Evolutionary conservation across 2,113 vertebrate genomes (phyloP), one percentile per base, ranked within the genome.

Genomic region (Xenotilapia leptura): DNA sequence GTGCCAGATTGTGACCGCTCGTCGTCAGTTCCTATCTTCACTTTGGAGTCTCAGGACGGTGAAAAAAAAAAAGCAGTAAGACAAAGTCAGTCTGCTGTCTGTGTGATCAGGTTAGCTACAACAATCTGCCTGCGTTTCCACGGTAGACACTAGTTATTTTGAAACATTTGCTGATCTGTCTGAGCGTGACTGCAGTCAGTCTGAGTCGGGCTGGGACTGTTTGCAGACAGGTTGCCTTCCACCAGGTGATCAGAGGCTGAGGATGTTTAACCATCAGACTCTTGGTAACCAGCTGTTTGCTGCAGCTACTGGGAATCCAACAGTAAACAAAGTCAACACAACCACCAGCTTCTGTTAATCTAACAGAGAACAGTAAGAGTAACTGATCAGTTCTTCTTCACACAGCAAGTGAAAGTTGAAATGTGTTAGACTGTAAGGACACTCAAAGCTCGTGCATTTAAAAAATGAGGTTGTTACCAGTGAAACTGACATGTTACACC

Each of bases 391-490:
- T 40, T 21, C 62, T 40, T 68, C 19, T 14, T 68, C 36, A 62
- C 31, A 6, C 4, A 36, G 0, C 15, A 62, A 21, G 31, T 5
- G 19, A n/a, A 65, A 21, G 7, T 14, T 14, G 3, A 14, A 14
- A 3, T 8, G 38, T 23, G n/a, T 15, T 23, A 15, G 65, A 42
- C n/a, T 42, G 12, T 15, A 1, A 42, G 65, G 5, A 26, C 0
- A 17, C 21, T 45, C 21, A 0, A 10, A 73, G 40, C 38, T 45
- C 1, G 2, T 0, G 21, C 3, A 45, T 45, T 70, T 7, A 11
- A 17, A 28, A 73, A 26, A 45, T 4, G 23, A 73, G 14, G 68
- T 45, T 45, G 0, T 14, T 73, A 4, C 5, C 31, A 36, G 58
- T 33, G 31, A 62, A n/a, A 0, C 3, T 62, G 58, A 62, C 58